Percentiles rank a stretch among this genome's conserved stretches.
Conservation (phyloP, 2,888 invertebrate species). For the Acanthosoma haemorrhoidale region DNA sequence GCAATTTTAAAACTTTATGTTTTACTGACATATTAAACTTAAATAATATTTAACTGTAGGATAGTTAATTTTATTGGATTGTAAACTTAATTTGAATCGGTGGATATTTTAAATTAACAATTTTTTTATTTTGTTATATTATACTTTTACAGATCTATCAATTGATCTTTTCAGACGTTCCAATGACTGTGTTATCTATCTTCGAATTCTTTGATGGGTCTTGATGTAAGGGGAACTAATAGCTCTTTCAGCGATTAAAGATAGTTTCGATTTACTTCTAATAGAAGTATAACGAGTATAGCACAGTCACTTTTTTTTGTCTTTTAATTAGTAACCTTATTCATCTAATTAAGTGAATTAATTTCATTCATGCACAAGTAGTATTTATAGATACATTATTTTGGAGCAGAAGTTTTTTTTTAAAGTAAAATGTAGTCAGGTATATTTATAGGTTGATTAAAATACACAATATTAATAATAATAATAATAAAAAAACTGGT, state of each 20-base stretch:
- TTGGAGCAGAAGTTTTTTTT: neutral
- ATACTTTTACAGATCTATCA: neutral
- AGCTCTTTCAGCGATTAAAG: constrained; percentile 7
- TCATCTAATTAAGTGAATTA: no score
- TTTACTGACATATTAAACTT: no score
- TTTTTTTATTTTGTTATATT: neutral
- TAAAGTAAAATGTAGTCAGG: neutral
- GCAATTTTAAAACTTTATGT: no score
- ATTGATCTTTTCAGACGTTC: neutral
- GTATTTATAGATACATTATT: no score
- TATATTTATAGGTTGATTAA: neutral
- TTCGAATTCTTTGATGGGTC: neutral
- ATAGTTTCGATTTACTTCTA: neutral
- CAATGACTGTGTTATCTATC: neutral
- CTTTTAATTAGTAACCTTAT: neutral
- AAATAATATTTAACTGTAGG: no score
- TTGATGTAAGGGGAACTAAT: neutral
- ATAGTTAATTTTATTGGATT: no score
- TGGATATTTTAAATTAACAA: neutral
- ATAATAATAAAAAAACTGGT: neutral
- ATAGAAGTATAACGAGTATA: neutral
- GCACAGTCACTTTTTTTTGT: neutral
- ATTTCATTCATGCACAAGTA: no score
- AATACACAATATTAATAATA: neutral
- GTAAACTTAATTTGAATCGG: no score